These are phyloP conservation scores for Marronus borbonicus DNA, from an alignment of 2,888 invertebrate species.

Conservation along the genomic window DNA sequence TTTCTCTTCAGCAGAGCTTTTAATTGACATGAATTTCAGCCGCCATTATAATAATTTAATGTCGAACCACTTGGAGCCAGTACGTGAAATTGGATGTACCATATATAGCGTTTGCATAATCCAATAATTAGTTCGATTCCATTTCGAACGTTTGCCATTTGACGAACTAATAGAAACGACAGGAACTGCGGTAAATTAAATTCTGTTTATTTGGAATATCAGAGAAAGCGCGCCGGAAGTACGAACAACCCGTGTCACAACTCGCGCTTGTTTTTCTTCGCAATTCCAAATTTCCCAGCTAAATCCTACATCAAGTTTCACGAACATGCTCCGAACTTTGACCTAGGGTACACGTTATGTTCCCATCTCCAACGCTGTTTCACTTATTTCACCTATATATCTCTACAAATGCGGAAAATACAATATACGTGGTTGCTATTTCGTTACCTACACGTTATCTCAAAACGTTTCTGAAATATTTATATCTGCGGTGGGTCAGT, in stretches of 20 bases:
- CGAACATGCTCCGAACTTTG: slow-evolving; percentile 53
- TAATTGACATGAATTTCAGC: too few species aligned
- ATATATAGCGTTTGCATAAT: slow-evolving; percentile 20
- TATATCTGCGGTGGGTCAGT: slow-evolving; percentile 13
- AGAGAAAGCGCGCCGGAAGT: slow-evolving; percentile 16
- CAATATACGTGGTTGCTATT: slow-evolving; percentile 21
- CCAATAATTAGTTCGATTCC: slow-evolving; percentile 29
- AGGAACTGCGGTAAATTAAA: slow-evolving; percentile 36
- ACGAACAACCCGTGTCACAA: slow-evolving; percentile 50
- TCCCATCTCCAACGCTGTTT: slow-evolving; percentile 44
- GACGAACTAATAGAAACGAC: slow-evolving; percentile 26
- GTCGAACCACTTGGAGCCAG: background rate
- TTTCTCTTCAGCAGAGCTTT: too few species aligned
- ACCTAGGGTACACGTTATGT: slow-evolving; percentile 45
- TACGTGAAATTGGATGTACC: background rate
- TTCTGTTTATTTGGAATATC: slow-evolving; percentile 47
- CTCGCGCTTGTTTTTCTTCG: slow-evolving; percentile 52
- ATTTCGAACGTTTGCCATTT: slow-evolving; percentile 25
- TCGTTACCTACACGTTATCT: slow-evolving; percentile 33
- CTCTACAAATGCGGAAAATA: slow-evolving; percentile 36
- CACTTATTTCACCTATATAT: slow-evolving; percentile 47
- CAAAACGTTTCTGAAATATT: slow-evolving; percentile 36
- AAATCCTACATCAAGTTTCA: slow-evolving; percentile 54
- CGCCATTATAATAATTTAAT: slow-evolving; percentile 3
- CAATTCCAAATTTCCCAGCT: slow-evolving; percentile 51